Conservation (phyloP, 2,888 invertebrate species). For the Drosophila maculinotata region DNA sequence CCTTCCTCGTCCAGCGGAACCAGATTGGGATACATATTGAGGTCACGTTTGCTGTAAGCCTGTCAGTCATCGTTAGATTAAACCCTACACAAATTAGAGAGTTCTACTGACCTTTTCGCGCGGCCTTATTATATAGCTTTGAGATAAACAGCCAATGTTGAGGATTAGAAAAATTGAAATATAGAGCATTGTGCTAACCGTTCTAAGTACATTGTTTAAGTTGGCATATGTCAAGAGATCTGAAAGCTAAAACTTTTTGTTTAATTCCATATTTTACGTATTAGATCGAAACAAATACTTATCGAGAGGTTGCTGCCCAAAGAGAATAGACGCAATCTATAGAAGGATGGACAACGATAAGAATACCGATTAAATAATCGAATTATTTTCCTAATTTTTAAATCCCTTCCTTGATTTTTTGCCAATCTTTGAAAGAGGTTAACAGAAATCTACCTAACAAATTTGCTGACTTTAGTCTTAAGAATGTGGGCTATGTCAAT, state of each 20-base stretch:
- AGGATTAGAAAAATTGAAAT: constrained; percentile 41
- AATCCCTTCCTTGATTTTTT: too few relatives aligned
- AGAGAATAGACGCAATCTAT: too few relatives aligned
- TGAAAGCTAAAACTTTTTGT: constrained; percentile 8
- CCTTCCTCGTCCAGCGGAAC: constrained; percentile 24
- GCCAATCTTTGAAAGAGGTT: too few relatives aligned
- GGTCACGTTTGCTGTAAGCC: constrained; percentile 37
- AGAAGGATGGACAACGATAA: background rate
- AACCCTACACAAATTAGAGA: background rate
- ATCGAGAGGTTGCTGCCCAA: too few relatives aligned
- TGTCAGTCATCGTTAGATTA: background rate
- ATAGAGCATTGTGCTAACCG: constrained; percentile 37
- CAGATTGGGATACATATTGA: constrained; percentile 20
- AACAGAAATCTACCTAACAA: too few relatives aligned
- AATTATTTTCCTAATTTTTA: too few relatives aligned
- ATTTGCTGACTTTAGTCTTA: too few relatives aligned
- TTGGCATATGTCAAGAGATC: background rate
- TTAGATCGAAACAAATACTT: too few relatives aligned
- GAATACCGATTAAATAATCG: too few relatives aligned
- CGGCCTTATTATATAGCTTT: constrained; percentile 21
- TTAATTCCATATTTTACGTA: too few relatives aligned
- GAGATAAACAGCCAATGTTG: constrained; percentile 20
- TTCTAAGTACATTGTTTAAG: constrained; percentile 22
- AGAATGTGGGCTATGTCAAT: too few relatives aligned
- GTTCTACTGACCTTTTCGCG: constrained; percentile 39